Evolutionary conservation across 2,113 vertebrate genomes (phyloP).

Genomic region (Axis porcinus): DNA sequence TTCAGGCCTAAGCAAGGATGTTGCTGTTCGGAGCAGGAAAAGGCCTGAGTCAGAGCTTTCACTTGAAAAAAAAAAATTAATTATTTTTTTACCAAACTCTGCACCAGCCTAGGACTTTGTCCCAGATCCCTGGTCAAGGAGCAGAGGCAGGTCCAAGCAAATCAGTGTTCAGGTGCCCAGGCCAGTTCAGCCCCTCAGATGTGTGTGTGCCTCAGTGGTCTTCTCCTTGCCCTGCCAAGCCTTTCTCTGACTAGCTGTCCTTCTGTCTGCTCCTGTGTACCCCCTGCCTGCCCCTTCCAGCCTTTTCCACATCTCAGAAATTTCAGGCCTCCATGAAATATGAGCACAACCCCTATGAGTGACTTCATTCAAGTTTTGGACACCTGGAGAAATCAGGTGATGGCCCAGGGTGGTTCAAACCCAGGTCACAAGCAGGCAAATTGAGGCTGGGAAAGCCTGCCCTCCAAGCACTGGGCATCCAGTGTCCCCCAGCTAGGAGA

Average conservation of each 20-base stretch:
- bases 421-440: not conserved
- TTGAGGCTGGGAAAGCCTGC: not conserved
- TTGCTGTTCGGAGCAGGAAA: not conserved
- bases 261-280: not conserved
- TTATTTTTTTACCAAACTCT: slow-evolving; percentile 63
- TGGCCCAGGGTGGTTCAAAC: not conserved
- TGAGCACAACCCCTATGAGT: not conserved
- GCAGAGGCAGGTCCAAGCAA: not conserved
- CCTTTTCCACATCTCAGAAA: not conserved
- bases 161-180: not conserved
- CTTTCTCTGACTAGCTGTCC: not conserved
- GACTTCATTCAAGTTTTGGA: not conserved
- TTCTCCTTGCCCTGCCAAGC: not conserved
- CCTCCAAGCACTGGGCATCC: not conserved
- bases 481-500: not conserved
- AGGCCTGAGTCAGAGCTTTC: slow-evolving; percentile 54
- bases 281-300: not conserved
- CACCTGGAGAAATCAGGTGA: not conserved
- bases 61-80: slow-evolving; percentile 44
- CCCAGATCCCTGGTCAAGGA: slow-evolving; percentile 38
- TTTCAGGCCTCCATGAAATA: not conserved
- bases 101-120: slow-evolving; percentile 64
- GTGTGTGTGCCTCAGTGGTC: not conserved
- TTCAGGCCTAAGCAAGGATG: not conserved
- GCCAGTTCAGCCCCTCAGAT: not conserved